Evolutionary conservation across 2,797 vertebrate genomes (phyloP), one percentile per base, ranked within the genome.

Genomic region (Falco berigora): DNA sequence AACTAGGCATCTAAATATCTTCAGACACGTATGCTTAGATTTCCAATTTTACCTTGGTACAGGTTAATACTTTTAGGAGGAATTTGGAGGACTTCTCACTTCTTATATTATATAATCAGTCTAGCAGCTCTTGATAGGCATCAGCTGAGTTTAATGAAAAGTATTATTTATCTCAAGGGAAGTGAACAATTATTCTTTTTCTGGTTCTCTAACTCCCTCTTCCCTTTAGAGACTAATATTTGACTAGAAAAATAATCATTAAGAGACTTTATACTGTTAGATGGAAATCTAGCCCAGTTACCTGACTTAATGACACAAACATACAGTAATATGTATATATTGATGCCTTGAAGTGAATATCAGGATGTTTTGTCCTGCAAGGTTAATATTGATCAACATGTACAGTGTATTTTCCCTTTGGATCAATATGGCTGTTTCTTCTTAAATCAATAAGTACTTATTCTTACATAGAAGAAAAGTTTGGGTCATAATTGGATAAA

Each of bases 131-230:
- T 86, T 88, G 92, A 92, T 69, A 96, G 64, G 90, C 81, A 93
- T 82, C 84, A 94, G 44, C 56, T 91, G 69, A 94, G 61, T 90
- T 95, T 95, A 91, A 93, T 92, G 90, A 94, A 95, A 97, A 96
- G 50, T 79, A 96, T 86, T 97, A 79, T 96, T 96, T 96, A 83
- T 80, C 86, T 97, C 81, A 92, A 92, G 88, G 58, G 91, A 90
- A 50, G 36, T 68, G 66, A 97, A 96, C 88, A 97, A 96, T 94
- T 97, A 97, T 95, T 91, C 52, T 93, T 97, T 95, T 96, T 94
- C 86, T 96, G 94, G 90, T 96, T 91, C 83, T 94, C 61, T 97
- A 89, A 90, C 83, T 97, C 80, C 66, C 94, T 96, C 77, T 92
- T 96, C 63, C 68, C 89, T 94, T 96, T 90, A 66, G 88, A 94